Evolutionary conservation across 2,797 vertebrate species (phyloP), one percentile per base, ranked within the genome.

Genomic region (Neosilurus hyrtlii): DNA sequence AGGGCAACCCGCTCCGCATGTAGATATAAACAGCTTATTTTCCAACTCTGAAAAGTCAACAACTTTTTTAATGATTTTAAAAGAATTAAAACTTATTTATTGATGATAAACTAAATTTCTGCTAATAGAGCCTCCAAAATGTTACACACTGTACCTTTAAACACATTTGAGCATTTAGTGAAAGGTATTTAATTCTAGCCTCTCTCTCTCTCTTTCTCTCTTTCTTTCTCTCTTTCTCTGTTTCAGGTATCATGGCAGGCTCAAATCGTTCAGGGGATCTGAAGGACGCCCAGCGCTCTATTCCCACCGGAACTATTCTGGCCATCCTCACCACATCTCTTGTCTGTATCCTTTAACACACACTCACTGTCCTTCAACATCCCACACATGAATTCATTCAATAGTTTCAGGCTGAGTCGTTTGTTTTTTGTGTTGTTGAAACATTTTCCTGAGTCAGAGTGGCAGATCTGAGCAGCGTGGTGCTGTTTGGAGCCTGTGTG

Each of bases 201-300:
- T 62, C 56, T 10, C 15, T 18, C 3, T 12, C 3, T 77, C 10
- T 62, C 30, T 82, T 51, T 62, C 9, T 20, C 43, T 63, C 30
- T 54, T 20, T 30, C 12, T 63, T 16, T 51, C 37, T 65, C 3
- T 61, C 3, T 63, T 43, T 71, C 20, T 68, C 1, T 56, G 16
- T 72, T 20, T 22, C 90, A 97, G 96, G 96, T 79, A 97, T 97
- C 89, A 97, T 97, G 96, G 96, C 96, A 0, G 96, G 96, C n/a
- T 97, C 96, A 0, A 97, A 97, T 86, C 94, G 96, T 61, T 97
- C 96, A 0, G 96, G 96, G 16, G 96, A 97, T 82, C 90, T 97
- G 89, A 97, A 95, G 85, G 96, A 97, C 16, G 96, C 96, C 73
- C 96, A 97, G 89, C 96, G 95, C 80, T 97, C 96, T 49, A 97